These are phyloP conservation scores for Candidula unifasciata DNA, from an alignment of 2,888 invertebrate genomes.

Conservation along the genomic window DNA sequence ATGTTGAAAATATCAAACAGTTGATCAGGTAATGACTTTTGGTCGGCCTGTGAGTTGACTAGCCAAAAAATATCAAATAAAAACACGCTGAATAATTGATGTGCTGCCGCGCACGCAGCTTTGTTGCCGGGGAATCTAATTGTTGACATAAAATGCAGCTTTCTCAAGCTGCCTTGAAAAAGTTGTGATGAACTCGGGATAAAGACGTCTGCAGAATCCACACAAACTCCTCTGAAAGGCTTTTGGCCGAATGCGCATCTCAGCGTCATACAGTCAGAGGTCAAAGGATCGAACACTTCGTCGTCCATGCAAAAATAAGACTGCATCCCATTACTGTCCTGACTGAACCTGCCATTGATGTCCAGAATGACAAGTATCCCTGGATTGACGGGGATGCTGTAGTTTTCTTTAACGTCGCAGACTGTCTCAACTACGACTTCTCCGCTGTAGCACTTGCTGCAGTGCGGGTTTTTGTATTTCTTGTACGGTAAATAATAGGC, in stretches of 20 bases:
- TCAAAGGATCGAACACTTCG: slow-evolving; percentile 47
- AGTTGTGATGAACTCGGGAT: slow-evolving; percentile 23
- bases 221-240: slow-evolving; percentile 44
- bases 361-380: slow-evolving; percentile 32
- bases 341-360: slow-evolving; percentile 20
- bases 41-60: neutral
- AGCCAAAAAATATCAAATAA: neutral
- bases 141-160: neutral
- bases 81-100: neutral
- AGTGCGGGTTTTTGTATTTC: slow-evolving; percentile 25
- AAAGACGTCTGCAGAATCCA: neutral
- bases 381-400: neutral
- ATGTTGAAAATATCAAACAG: too few relatives aligned
- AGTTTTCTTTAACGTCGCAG: too few relatives aligned
- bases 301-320: slow-evolving; percentile 28
- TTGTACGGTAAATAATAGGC: neutral
- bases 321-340: neutral
- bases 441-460: neutral
- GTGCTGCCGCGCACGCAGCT: neutral
- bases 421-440: too few relatives aligned
- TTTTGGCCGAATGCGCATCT: slow-evolving; percentile 33
- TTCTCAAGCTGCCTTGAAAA: slow-evolving; percentile 5
- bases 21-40: too few relatives aligned
- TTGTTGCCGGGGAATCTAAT: neutral
- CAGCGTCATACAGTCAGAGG: slow-evolving; percentile 27